These are phyloP conservation scores for Erynnis tages DNA, from an alignment of 2,888 invertebrate species.

Conservation along the genomic window DNA sequence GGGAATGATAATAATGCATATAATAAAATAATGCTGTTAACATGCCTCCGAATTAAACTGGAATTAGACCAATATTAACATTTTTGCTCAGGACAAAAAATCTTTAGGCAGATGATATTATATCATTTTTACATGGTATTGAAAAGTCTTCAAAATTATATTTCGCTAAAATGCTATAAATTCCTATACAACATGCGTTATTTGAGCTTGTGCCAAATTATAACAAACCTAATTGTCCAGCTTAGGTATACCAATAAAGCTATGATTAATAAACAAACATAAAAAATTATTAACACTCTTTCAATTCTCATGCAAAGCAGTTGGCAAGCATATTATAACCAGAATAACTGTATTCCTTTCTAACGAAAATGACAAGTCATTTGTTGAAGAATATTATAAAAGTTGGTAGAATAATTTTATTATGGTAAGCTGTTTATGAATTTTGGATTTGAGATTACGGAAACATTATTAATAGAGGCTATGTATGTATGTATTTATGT, in stretches of 20 bases:
- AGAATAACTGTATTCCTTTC: slow-evolving; percentile 16
- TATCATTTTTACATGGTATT: neutral
- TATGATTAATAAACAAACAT: too few species aligned
- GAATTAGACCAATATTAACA: neutral
- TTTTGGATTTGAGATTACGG: slow-evolving; percentile 4
- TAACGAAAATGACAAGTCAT: slow-evolving; percentile 10
- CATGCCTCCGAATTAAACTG: neutral
- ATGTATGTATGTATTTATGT: slow-evolving; percentile 23
- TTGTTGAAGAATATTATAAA: slow-evolving; percentile 12
- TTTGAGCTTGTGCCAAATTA: too few species aligned
- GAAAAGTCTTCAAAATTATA: too few species aligned
- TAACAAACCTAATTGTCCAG: too few species aligned
- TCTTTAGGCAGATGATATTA: too few species aligned
- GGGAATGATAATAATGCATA: neutral
- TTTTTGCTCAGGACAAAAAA: too few species aligned
- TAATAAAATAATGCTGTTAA: neutral
- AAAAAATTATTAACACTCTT: slow-evolving; percentile 1
- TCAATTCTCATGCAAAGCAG: slow-evolving; percentile 15
- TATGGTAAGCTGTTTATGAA: slow-evolving; percentile 16
- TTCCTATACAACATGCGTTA: too few species aligned
- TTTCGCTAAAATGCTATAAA: too few species aligned
- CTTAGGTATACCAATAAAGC: too few species aligned
- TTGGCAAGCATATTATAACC: slow-evolving; percentile 11
- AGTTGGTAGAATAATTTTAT: slow-evolving; percentile 10
- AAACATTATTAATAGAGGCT: slow-evolving; percentile 24